Conservation (phyloP, 2,113 vertebrate species). For the Heliornis fulica region DNA sequence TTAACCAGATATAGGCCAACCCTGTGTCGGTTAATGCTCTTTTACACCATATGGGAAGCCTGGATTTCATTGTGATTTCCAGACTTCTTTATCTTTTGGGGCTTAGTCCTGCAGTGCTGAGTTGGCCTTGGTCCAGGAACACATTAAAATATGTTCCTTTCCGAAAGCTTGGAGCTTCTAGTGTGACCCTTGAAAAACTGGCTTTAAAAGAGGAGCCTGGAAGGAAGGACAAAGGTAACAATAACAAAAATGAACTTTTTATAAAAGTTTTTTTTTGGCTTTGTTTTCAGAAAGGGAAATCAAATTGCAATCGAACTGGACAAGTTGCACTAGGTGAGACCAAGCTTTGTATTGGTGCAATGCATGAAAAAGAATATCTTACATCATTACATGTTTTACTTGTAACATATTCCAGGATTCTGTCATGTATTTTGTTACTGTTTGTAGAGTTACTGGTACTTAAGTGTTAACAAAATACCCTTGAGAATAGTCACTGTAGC, state of each 20-base stretch:
- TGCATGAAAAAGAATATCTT: background rate
- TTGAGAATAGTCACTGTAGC: background rate
- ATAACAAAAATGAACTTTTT: background rate
- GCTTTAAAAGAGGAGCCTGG: background rate
- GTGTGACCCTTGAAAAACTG: background rate
- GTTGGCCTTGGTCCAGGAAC: background rate
- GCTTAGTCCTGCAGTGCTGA: background rate
- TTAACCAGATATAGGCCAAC: background rate
- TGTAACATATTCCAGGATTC: no score
- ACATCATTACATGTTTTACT: no score
- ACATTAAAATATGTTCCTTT: background rate
- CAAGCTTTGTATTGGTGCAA: background rate
- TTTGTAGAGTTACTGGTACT: background rate
- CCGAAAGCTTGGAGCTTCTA: background rate
- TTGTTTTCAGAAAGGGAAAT: background rate
- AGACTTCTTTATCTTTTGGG: background rate
- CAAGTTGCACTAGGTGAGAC: background rate
- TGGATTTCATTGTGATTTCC: background rate
- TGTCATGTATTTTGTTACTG: no score
- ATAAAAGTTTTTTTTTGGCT: background rate
- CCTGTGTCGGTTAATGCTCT: background rate
- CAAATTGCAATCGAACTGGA: background rate
- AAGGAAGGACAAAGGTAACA: background rate
- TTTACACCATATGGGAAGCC: background rate
- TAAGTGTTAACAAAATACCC: background rate